Evolutionary conservation across 2,888 invertebrate species (phyloP), one percentile per base, ranked within the genome.

Genomic region (Sinelater perroti): DNA sequence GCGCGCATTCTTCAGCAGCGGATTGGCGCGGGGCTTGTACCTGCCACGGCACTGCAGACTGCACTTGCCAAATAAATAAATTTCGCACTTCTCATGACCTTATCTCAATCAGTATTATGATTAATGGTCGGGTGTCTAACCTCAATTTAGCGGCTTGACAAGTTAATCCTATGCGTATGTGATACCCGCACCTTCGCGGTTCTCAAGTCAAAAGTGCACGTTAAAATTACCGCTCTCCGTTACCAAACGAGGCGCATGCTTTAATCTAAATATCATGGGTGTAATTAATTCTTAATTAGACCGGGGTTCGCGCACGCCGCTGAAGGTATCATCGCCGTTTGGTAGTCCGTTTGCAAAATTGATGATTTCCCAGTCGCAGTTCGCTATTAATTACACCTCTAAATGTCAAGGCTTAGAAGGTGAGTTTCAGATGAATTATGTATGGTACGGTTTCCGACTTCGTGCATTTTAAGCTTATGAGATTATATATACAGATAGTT

Each of bases 41-140:
- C 10, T 28, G 20, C 18, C 21, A 31, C 17, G 33, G 11, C 8
- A 46, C 31, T 31, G 28, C 33, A 33, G 38, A 49, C 38, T 36
- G 26, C 24, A 36, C 6, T 49, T 17, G 11, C 35, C 17, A 49
- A 49, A 49, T 36, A 49, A 24, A 49, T 36, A 26, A 28, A 36
- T 35, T 49, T 49, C 49, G 38, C 35, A 49, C 49, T 49, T 49
- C 49, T 38, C 49, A 26, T 49, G 38, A 49, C 49, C 49, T 38
- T 49, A 49, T 36, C 36, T 49, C 49, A 36, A 49, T 51, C 30
- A 30, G 40, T 40, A 51, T 51, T 30, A 51, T 51, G 51, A 51
- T 51, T 51, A 40, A 51, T 51, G 51, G 51, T 30, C 31, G 35
- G 18, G 20, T 51, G 40, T 49, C 49, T 49, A 49, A 49, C 51